A percentile compares a stretch with the other conserved stretches of the same genome.
These are phyloP conservation scores for Drosophila kanekoi DNA, from an alignment of 2,888 invertebrate genomes.

Conservation along the genomic window DNA sequence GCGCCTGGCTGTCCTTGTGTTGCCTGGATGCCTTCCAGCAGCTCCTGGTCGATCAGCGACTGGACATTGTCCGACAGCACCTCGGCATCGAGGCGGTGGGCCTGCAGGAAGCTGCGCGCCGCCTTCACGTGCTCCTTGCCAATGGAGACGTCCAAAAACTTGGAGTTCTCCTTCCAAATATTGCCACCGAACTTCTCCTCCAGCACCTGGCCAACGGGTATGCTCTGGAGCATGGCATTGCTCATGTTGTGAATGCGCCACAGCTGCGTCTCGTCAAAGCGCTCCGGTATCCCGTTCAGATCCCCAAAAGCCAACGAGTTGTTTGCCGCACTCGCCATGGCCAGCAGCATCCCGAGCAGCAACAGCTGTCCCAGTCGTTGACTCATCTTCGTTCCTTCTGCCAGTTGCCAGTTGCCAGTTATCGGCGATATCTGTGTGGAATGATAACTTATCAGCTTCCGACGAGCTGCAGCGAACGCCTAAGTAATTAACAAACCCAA, in stretches of 20 bases:
- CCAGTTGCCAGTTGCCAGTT: constrained; percentile 8
- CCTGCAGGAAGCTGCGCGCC: constrained; percentile 88
- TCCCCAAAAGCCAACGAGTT: not conserved
- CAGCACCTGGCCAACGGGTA: constrained; percentile 72
- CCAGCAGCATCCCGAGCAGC: constrained; percentile 29
- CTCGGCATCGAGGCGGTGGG: constrained; percentile 88
- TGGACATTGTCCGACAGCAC: constrained; percentile 91
- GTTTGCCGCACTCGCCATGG: constrained; percentile 9
- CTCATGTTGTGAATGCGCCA: constrained; percentile 84
- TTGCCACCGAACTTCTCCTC: constrained; percentile 82
- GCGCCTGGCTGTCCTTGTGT: constrained; percentile 86
- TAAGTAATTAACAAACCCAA: constrained; percentile 24
- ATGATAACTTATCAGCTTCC: constrained; percentile 24
- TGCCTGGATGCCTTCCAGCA: constrained; percentile 86
- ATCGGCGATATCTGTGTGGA: constrained; percentile 20
- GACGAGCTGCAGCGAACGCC: constrained; percentile 1
- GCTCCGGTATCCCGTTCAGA: constrained; percentile 73
- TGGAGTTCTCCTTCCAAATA: constrained; percentile 84
- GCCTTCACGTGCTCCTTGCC: constrained; percentile 87
- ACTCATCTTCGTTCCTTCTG: constrained; percentile 6
- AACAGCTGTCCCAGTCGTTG: constrained; percentile 23
- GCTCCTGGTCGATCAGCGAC: constrained; percentile 89
- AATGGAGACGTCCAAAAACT: constrained; percentile 89
- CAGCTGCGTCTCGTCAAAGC: constrained; percentile 81
- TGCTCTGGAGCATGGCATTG: constrained; percentile 56